phyloP scores from a whole-genome alignment of 2,113 vertebrate species.

The Rhinichthys klamathensis region DNA sequence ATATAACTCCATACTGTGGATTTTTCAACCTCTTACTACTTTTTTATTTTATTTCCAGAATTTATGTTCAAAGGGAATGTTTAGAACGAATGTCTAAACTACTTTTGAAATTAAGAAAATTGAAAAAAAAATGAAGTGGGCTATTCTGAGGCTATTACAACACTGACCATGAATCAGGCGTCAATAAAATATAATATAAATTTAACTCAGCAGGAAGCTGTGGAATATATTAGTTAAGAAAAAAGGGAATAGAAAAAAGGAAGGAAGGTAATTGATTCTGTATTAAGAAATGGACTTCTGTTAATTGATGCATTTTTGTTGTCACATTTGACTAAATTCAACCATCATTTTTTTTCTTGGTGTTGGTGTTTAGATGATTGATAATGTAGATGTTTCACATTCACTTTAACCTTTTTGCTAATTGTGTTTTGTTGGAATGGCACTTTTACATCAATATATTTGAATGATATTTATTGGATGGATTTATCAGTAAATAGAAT shows the following conservation, averaged over 20 bases:
- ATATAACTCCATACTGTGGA: neutral
- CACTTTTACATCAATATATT: neutral
- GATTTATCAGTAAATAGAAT: slow-evolving; percentile 23
- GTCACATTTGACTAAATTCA: neutral
- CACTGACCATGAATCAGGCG: neutral
- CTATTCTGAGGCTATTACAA: neutral
- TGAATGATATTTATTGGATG: neutral
- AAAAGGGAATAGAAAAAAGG: neutral
- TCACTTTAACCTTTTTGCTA: neutral
- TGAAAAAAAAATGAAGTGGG: neutral
- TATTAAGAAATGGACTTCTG: neutral
- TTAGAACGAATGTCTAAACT: neutral
- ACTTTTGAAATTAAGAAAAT: neutral
- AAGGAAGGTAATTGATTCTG: neutral
- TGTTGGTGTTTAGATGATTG: neutral
- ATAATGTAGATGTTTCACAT: neutral
- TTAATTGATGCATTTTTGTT: neutral
- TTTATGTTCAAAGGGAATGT: neutral
- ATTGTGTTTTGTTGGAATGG: neutral
- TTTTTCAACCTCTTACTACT: neutral
- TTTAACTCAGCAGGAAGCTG: neutral
- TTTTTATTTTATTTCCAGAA: no score
- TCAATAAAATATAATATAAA: neutral
- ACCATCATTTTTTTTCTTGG: neutral
- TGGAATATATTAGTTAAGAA: neutral